phyloP scores from a whole-genome alignment of 2,797 vertebrate species.

The Lindbergichthys nudifrons region DNA sequence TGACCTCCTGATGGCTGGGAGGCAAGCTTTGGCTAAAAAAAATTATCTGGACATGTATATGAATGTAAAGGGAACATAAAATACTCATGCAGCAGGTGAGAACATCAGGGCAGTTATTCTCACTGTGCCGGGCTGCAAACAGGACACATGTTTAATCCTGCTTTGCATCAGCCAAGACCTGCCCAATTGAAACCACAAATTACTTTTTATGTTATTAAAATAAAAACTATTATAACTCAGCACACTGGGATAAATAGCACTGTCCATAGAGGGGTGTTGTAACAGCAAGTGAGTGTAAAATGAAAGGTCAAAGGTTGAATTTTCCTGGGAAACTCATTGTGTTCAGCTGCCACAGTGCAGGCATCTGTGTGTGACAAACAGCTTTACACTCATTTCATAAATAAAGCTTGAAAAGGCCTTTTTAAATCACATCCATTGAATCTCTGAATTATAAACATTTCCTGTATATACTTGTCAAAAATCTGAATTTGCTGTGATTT shows the following conservation, averaged over 20 bases:
- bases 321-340: slow-evolving; percentile 40
- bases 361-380: slow-evolving; percentile 21
- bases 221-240: neutral
- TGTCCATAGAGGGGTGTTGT: slow-evolving; percentile 58
- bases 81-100: slow-evolving; percentile 48
- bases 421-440: slow-evolving; percentile 9
- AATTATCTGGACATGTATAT: slow-evolving; percentile 48
- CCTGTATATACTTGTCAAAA: slow-evolving; percentile 56
- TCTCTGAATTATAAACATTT: slow-evolving; percentile 29
- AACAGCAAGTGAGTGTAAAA: slow-evolving; percentile 35
- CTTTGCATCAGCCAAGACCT: slow-evolving; percentile 17
- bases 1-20: slow-evolving; percentile 66
- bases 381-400: slow-evolving; percentile 8
- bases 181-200: slow-evolving; percentile 27
- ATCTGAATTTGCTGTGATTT: slow-evolving; percentile 65
- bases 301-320: slow-evolving; percentile 48
- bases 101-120: slow-evolving; percentile 25
- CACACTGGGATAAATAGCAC: slow-evolving; percentile 17
- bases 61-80: slow-evolving; percentile 44
- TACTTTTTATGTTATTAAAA: slow-evolving; percentile 15
- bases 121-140: slow-evolving; percentile 39
- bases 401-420: slow-evolving; percentile 18
- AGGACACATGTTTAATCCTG: slow-evolving; percentile 29
- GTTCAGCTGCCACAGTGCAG: slow-evolving; percentile 29
- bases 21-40: slow-evolving; percentile 33